Conservation (phyloP, 2,797 vertebrate species). For the Coccyzus lansbergi region DNA sequence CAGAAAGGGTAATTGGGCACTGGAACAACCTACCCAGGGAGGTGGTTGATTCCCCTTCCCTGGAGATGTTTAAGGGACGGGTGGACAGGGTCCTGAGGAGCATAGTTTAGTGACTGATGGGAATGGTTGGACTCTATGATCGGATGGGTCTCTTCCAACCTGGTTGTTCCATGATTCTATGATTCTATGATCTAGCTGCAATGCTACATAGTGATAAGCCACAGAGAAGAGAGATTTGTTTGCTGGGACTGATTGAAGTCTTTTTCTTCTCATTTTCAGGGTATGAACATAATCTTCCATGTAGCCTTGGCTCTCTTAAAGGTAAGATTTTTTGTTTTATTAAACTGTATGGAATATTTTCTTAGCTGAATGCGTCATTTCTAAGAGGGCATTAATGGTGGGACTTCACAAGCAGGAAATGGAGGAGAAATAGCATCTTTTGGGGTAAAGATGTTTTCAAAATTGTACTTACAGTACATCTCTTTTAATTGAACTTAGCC, state of each 20-base stretch:
- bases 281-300: conserved; percentile 96
- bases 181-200: no score
- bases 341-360: neutral
- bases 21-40: no score
- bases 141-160: no score
- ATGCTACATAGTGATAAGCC: neutral
- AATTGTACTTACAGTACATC: neutral
- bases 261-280: conserved; percentile 78
- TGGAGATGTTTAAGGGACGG: no score
- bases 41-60: no score
- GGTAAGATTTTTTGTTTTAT: conserved; percentile 70
- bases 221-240: neutral
- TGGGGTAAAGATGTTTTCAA: neutral
- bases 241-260: neutral
- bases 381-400: neutral
- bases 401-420: neutral
- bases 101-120: no score
- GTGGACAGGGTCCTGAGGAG: no score
- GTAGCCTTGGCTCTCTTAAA: conserved; percentile 96
- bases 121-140: no score
- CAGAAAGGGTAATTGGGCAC: no score
- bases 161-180: no score
- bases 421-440: neutral
- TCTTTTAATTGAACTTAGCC: conserved; percentile 30
- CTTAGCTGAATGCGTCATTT: neutral